Conservation (phyloP, 2,797 vertebrate genomes). For the Mormyrops attenuatus region DNA sequence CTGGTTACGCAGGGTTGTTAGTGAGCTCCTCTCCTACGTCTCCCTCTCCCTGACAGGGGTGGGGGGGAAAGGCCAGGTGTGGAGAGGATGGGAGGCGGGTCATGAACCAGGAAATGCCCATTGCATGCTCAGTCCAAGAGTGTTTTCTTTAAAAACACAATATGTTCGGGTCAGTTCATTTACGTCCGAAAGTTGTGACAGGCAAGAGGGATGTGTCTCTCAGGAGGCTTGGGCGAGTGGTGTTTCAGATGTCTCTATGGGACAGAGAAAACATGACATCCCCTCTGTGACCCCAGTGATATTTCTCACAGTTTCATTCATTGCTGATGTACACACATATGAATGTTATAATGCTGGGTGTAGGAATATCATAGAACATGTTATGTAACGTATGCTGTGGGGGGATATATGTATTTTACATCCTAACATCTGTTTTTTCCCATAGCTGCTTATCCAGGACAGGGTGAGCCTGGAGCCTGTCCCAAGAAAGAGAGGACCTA, state of each 20-base stretch:
- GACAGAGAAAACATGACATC: neutral
- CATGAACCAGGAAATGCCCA: neutral
- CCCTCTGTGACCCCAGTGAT: neutral
- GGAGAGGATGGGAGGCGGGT: neutral
- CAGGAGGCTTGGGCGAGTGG: neutral
- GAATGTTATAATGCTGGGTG: neutral
- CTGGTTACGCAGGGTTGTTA: neutral
- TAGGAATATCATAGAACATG: neutral
- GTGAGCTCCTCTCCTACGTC: neutral
- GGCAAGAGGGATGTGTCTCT: neutral
- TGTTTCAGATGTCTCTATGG: neutral
- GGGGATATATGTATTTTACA: neutral
- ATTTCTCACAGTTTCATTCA: neutral
- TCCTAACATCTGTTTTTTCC: neutral
- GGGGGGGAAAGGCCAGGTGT: neutral
- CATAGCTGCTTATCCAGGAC: neutral
- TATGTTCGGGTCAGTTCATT: neutral
- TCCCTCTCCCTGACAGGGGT: neutral
- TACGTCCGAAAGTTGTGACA: neutral
- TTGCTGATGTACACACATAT: neutral
- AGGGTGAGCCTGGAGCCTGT: neutral
- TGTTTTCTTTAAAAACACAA: slow-evolving; percentile 5
- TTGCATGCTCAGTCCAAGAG: neutral
- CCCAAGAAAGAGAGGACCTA: neutral
- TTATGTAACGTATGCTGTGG: neutral